phyloP scores from a whole-genome alignment of 2,797 vertebrate genomes.

The Argyrosomus regius region DNA sequence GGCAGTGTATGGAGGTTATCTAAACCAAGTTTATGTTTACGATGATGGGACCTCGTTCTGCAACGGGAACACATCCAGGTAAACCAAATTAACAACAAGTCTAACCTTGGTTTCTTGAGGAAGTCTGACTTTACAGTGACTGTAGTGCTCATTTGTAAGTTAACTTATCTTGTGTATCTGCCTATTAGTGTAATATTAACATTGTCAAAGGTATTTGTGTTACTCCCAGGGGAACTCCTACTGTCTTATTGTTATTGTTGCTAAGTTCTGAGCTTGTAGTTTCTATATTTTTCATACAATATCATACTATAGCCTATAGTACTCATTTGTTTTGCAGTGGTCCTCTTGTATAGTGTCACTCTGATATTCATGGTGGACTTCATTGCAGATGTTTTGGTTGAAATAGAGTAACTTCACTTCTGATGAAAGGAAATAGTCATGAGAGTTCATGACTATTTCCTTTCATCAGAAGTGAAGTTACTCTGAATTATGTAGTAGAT shows the following conservation, averaged over 20 bases:
- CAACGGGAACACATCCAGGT: constrained; percentile 66
- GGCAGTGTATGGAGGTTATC: constrained; percentile 51
- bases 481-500: background rate
- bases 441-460: background rate
- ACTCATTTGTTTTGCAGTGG: background rate
- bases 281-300: background rate
- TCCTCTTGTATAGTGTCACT: background rate
- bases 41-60: constrained; percentile 78
- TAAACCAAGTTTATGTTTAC: constrained; percentile 60
- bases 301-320: background rate
- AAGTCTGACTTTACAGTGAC: background rate
- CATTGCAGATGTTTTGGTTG: constrained; percentile 8
- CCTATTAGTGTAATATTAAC: background rate
- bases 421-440: too few species aligned
- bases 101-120: background rate
- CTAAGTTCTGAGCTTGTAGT: background rate
- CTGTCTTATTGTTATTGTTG: background rate
- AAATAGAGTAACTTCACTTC: too few species aligned
- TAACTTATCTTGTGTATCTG: background rate
- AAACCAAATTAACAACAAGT: constrained; percentile 35
- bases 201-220: background rate
- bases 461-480: background rate
- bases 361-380: background rate
- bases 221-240: background rate
- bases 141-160: constrained; percentile 6